Base-by-base conservation (phyloP, 2,888 invertebrate species). In the Limnephilus auricula region DNA sequence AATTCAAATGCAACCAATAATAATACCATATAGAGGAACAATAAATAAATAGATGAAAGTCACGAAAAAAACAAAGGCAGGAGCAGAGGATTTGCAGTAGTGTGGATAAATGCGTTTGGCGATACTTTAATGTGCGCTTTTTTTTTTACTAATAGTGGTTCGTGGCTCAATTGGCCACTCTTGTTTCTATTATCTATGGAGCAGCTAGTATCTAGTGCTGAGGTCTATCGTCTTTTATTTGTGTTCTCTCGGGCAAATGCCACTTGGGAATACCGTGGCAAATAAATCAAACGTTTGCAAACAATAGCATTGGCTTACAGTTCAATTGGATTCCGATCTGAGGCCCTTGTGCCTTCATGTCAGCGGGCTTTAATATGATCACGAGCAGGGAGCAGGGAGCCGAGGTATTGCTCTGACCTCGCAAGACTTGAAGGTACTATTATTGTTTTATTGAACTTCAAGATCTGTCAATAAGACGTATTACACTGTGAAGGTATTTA, bases 281-380 rank as follows among this genome's bases (percentile, higher is more conserved):
- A 34, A 32, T 32, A 82, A 82, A 82, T 82, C 82, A 37, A 82
- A 82, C 37, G 34, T 82, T 37, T 34, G 82, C 82, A 32, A 82
- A 82, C 82, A 82, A 82, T 82, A 34, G 82, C 34, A 34, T 34
- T 4, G 31, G 18, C 82, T 82, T 82, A 82, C 82, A 34, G 82
- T 82, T 32, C 34, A 82, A 25, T 32, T 82, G 82, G 34, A 82
- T 82, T 32, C 82, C 82, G 32, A 82, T 82, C n/a, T 34, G 32
- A 34, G 34, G 18, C 82, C 10, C 65, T 65, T 65, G 82, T 18
- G 13, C 18, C 13, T 82, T 32, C 82, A 82, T 25, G 32, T 31
- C 37, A 82, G 34, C 82, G 25, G 31, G 37, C 82, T 34, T 34
- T 82, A 34, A 34, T 32, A 82, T 32, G 82, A 82, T 82, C 65